phyloP scores from a whole-genome alignment of 2,113 vertebrate genomes.

The Oreotrochilus melanogaster region DNA sequence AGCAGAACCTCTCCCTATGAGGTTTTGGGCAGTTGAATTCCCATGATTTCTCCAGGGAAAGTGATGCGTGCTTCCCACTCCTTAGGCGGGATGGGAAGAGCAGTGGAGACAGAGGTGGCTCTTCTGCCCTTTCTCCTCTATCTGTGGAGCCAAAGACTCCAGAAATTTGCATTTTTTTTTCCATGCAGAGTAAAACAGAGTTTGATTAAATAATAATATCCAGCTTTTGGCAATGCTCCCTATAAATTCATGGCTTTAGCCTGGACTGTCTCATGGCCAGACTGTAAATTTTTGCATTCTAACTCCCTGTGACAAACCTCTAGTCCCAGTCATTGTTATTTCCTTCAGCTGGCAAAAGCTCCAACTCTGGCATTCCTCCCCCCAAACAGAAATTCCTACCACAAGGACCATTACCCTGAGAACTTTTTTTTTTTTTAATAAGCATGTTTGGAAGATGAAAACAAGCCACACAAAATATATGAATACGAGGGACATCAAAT shows the following conservation, averaged over 20 bases:
- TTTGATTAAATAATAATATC: conserved; percentile 61
- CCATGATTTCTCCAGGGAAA: conserved; percentile 5
- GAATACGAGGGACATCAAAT: conserved; percentile 1
- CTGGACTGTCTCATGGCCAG: conserved; percentile 62
- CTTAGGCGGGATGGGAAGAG: background rate
- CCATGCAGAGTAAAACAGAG: conserved; percentile 10
- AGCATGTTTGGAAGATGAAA: conserved; percentile 53
- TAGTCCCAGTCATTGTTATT: conserved; percentile 63
- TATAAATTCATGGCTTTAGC: conserved; percentile 63
- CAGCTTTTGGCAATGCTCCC: conserved; percentile 61
- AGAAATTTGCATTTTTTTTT: background rate
- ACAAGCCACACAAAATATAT: conserved; percentile 32
- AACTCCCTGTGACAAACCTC: conserved; percentile 62
- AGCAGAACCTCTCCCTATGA: background rate
- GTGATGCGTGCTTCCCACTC: background rate
- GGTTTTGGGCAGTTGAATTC: background rate
- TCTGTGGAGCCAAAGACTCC: background rate
- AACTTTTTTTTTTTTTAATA: conserved; percentile 20
- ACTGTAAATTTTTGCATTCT: conserved; percentile 46
- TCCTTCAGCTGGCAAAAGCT: conserved; percentile 50
- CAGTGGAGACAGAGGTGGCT: background rate
- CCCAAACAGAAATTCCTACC: conserved; percentile 50
- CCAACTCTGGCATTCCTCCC: conserved; percentile 43
- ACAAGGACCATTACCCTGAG: background rate
- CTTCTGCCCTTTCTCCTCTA: conserved; percentile 19